A percentile compares a stretch with the other conserved stretches of the same genome.
These are phyloP conservation scores for Ophion obscuratus DNA, from an alignment of 2,888 invertebrate genomes.

Conservation along the genomic window DNA sequence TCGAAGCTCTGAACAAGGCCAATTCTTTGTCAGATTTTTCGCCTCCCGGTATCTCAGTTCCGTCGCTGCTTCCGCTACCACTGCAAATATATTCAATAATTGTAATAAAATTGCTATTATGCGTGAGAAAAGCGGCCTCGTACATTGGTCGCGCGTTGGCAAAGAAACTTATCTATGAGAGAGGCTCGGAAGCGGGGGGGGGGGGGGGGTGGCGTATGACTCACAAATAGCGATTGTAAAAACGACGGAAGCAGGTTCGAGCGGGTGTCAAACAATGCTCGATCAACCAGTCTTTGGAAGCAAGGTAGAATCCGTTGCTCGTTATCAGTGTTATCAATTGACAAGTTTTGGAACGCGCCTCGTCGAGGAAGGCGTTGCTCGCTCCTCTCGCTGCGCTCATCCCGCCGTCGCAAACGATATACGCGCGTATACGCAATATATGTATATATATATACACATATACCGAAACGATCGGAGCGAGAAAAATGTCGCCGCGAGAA, in stretches of 20 bases:
- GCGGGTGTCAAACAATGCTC: slow-evolving; percentile 76
- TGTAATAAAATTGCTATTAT: too few species aligned
- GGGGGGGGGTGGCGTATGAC: slow-evolving; percentile 46
- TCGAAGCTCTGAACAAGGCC: slow-evolving; percentile 77
- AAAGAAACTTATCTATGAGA: neutral
- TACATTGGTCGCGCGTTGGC: neutral
- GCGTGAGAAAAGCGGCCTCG: neutral
- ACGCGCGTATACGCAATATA: neutral
- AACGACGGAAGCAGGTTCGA: slow-evolving; percentile 69
- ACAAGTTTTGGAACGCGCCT: slow-evolving; percentile 78
- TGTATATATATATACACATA: neutral
- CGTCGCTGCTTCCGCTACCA: slow-evolving; percentile 87
- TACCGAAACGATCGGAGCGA: neutral
- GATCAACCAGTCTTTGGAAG: slow-evolving; percentile 79
- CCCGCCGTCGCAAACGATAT: neutral
- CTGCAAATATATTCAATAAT: slow-evolving; percentile 77
- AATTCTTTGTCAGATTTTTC: slow-evolving; percentile 82
- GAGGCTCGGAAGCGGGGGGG: neutral
- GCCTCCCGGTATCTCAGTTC: slow-evolving; percentile 83
- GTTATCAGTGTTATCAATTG: slow-evolving; percentile 81
- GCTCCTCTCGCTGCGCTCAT: slow-evolving; percentile 66
- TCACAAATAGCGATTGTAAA: slow-evolving; percentile 75
- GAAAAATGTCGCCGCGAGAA: neutral
- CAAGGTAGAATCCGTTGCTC: slow-evolving; percentile 80
- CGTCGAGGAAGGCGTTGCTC: slow-evolving; percentile 75